Evolutionary conservation across 2,113 vertebrate genomes (phyloP), one percentile per base, ranked within the genome.

Genomic region (Athene cunicularia): DNA sequence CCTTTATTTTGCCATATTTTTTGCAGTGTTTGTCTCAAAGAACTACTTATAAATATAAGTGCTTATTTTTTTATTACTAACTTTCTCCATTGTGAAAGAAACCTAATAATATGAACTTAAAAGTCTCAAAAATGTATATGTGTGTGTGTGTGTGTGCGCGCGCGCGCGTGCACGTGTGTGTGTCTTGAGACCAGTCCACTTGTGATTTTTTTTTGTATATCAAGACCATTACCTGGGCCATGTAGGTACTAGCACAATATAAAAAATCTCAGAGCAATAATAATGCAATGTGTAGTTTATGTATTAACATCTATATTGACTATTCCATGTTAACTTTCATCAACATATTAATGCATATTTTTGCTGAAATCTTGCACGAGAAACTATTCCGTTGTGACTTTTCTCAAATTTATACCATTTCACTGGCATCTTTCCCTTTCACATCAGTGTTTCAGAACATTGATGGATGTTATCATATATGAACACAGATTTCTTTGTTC

Each of bases 301-400:
- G 4, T 33, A 45, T 43, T 49, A 39, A 43, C 7, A 28, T 1
- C 4, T 39, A 7, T n/a, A 19, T 58, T 76, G 21, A 24, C 6
- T 53, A 62, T 33, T 91, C 5, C 22, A 62, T 49, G 9, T 30
- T 50, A 49, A 52, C 58, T 77, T 92, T 43, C 10, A 62, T 53
- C 19, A 86, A 8, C 21, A 2, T 45, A 59, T 33, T 56, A 45
- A 4, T 19, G 2, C 24, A 37, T 60, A 5, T n/a, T 72, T 88
- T 56, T 85, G 3, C 6, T 82, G 35, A 58, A 47, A 8, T 49
- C 6, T 79, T 52, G 7, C 30, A 37, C 6, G 43, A 60, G 16
- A 67, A 75, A 23, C 1, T 52, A 55, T 67, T 70, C 8, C 30
- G 1, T n/a, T 50, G 5, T 5, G 3, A 0, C 1, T 56, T 74